Conservation (phyloP, 2,113 vertebrate genomes). For the Chloropsis hardwickii region DNA sequence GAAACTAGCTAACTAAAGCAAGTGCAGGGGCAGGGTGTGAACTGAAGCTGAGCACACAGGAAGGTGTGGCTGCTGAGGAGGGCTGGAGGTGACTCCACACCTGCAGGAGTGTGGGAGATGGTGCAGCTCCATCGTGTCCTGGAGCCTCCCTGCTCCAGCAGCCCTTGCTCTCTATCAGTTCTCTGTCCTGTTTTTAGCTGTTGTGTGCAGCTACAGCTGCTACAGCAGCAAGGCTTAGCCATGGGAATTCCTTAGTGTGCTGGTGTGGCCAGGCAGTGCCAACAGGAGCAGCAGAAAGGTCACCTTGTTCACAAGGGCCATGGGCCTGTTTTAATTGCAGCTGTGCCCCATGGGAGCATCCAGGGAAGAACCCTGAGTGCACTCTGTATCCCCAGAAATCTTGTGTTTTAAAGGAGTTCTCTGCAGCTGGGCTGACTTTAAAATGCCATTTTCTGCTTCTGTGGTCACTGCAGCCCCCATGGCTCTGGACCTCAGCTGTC, state of each 20-base stretch:
- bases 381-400: background rate
- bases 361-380: fast-evolving
- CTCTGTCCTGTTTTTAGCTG: background rate
- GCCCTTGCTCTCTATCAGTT: background rate
- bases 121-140: background rate
- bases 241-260: background rate
- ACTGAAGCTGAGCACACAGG: background rate
- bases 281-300: background rate
- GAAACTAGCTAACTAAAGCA: background rate
- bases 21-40: background rate
- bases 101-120: background rate
- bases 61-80: background rate
- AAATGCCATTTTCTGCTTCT: background rate
- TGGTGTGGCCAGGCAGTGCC: background rate
- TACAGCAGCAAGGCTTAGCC: background rate
- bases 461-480: background rate
- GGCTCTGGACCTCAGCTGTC: background rate
- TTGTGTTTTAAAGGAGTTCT: background rate
- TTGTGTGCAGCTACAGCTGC: background rate
- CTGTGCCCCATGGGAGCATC: background rate
- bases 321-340: background rate
- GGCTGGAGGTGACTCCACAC: background rate
- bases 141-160: background rate
- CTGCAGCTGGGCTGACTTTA: background rate
- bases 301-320: background rate